phyloP scores from a whole-genome alignment of 2,797 vertebrate species.

The Enoplosus armatus region DNA sequence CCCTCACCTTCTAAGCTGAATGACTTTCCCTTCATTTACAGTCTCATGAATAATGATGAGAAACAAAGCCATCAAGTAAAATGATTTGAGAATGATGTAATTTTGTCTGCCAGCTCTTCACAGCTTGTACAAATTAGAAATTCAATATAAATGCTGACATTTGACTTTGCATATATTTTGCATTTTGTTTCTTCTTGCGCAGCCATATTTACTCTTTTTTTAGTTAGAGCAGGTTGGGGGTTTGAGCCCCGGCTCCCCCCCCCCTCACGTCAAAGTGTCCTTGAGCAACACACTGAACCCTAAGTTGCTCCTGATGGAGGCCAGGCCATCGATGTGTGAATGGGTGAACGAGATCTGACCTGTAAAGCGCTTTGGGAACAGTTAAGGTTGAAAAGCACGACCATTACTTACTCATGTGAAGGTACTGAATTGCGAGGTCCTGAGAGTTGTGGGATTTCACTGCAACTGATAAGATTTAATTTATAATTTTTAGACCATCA shows the following conservation, averaged over 20 bases:
- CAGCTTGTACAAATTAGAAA: slow-evolving; percentile 18
- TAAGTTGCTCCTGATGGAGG: too few relatives aligned
- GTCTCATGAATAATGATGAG: slow-evolving; percentile 63
- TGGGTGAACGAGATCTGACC: too few relatives aligned
- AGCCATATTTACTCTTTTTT: background rate
- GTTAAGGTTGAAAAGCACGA: too few relatives aligned
- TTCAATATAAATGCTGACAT: slow-evolving; percentile 17
- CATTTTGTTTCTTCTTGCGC: background rate
- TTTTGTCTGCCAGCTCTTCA: background rate
- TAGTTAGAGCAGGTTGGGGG: too few relatives aligned
- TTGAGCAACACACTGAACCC: too few relatives aligned
- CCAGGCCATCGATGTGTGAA: too few relatives aligned
- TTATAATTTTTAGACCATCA: background rate
- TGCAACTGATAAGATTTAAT: background rate
- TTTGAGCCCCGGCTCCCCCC: too few relatives aligned
- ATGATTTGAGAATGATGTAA: slow-evolving; percentile 17
- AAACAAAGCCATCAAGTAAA: slow-evolving; percentile 31
- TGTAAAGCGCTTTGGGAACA: too few relatives aligned
- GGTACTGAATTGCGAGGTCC: background rate
- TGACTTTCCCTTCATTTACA: slow-evolving; percentile 44
- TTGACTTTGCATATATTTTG: slow-evolving; percentile 14
- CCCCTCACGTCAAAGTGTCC: too few relatives aligned
- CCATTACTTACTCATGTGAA: background rate
- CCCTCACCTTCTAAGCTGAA: slow-evolving; percentile 30
- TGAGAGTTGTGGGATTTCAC: background rate